Evolutionary conservation across 2,797 vertebrate genomes (phyloP), one percentile per base, ranked within the genome.

Genomic region (Poeciliopsis turneri): DNA sequence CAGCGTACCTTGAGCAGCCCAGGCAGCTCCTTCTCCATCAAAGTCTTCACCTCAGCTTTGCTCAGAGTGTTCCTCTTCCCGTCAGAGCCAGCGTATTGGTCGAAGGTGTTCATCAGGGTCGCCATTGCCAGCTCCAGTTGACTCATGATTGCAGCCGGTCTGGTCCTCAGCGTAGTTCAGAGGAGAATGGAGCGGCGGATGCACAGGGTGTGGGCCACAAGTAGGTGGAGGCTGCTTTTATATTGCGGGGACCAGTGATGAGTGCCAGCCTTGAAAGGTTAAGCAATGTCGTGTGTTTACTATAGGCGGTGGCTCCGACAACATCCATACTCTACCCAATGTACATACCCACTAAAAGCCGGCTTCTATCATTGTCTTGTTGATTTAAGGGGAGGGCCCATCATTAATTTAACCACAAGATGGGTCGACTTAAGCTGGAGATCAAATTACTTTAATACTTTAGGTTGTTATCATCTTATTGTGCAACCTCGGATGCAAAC

Each of bases 21-120:
- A 0, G 95, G 95, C 8, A 97, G 75, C 82, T 96, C 95, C 23
- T 89, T 95, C 90, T 95, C 88, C 85, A 96, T 33, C 47, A 96
- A 49, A 0, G 10, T 72, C 92, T 91, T 97, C 1, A 93, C 72
- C 77, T 96, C 95, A 0, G 13, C 59, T 77, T 95, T 96, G 91
- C n/a, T 93, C 45, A 96, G 88, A 28, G 80, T 88, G 71, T 78
- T 76, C 10, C 74, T 66, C 2, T 74, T 89, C 61, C 93, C 93
- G 0, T 95, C 92, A 0, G 0, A 0, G 1, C 2, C 68, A 0
- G 95, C 84, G 0, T 95, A 96, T 0, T 79, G 83, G 55, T 93
- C 89, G 30, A 97, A 97, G 80, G 92, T 92, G 2, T 91, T 74
- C 4, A 96, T 93, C 78, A 93, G 72, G 72, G 92, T 74, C 75